Percentiles rank a stretch among this genome's conserved stretches.
Evolutionary conservation across 1,140 invertebrate genomes (phyloP).

Genomic region (Papilio dardanus): DNA sequence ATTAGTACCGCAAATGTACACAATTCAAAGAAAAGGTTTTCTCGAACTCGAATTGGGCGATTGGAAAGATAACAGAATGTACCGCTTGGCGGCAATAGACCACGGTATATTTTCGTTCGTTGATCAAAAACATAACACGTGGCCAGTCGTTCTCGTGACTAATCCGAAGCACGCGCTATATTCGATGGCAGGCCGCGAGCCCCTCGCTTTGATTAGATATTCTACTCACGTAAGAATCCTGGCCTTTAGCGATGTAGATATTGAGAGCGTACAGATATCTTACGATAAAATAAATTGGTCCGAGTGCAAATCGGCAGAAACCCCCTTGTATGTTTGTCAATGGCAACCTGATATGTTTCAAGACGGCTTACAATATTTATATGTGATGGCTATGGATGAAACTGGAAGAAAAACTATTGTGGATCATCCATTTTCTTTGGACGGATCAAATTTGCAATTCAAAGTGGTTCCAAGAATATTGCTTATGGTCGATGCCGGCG

Average conservation of each 20-base stretch:
- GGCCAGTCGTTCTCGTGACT: slow-evolving; percentile 93
- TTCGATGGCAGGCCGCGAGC: slow-evolving; percentile 88
- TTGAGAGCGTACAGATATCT: slow-evolving; percentile 88
- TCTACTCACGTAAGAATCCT: slow-evolving; percentile 93
- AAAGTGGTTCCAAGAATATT: slow-evolving; percentile 86
- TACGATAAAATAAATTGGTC: slow-evolving; percentile 84
- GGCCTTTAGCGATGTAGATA: slow-evolving; percentile 87
- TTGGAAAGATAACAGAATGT: slow-evolving; percentile 96
- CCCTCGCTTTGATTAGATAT: slow-evolving; percentile 85
- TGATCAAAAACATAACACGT: slow-evolving; percentile 89
- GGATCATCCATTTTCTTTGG: slow-evolving; percentile 90
- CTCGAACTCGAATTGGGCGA: slow-evolving; percentile 96
- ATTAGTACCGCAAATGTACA: slow-evolving; percentile 93
- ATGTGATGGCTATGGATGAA: slow-evolving; percentile 85
- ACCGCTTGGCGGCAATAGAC: slow-evolving; percentile 92
- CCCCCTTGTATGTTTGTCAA: slow-evolving; percentile 87
- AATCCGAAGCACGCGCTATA: slow-evolving; percentile 94
- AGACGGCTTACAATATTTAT: slow-evolving; percentile 87
- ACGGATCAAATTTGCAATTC: slow-evolving; percentile 87
- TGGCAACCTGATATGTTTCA: slow-evolving; percentile 88
- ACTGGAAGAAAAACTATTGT: slow-evolving; percentile 83
- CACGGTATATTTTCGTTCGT: slow-evolving; percentile 95
- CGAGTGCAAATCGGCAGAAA: slow-evolving; percentile 83
- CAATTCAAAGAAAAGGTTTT: slow-evolving; percentile 91
- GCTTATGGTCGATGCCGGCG: slow-evolving; percentile 89